A percentile compares a stretch with the other conserved stretches of the same genome.
Evolutionary conservation across 1,140 invertebrate species (phyloP).

Genomic region (Zaprionus inermis): DNA sequence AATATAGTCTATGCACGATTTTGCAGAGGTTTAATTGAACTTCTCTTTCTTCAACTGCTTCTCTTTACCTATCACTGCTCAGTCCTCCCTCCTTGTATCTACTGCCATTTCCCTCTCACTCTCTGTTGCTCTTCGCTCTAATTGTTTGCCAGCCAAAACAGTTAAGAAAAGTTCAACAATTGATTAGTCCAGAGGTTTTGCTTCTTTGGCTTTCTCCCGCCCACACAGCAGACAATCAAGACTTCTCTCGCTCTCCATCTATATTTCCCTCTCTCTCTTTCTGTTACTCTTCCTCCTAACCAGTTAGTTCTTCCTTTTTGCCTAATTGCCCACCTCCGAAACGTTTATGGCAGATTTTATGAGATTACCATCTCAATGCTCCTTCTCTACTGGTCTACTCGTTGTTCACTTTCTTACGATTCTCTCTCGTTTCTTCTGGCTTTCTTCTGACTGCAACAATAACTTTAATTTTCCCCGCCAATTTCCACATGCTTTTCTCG

Average conservation of each 20-base stretch:
- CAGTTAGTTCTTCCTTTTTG: neutral
- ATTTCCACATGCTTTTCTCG: conserved; percentile 31
- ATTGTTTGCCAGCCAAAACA: neutral
- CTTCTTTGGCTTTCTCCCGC: neutral
- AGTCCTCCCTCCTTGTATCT: neutral
- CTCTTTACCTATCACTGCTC: too few relatives aligned
- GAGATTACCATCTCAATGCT: neutral
- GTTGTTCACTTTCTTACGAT: neutral
- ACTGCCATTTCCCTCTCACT: neutral
- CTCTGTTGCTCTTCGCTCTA: neutral
- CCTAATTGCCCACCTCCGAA: neutral
- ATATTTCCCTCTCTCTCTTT: neutral
- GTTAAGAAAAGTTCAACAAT: neutral
- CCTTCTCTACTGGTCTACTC: neutral
- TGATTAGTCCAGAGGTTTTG: neutral
- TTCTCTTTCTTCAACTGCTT: conserved; percentile 20
- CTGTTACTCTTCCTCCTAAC: neutral
- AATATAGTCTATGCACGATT: conserved; percentile 80
- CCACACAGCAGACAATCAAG: neutral
- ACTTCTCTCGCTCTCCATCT: neutral
- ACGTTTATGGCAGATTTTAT: conserved; percentile 13
- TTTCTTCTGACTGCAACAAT: conserved; percentile 53
- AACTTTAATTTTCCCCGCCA: conserved; percentile 55
- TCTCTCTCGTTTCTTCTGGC: conserved; percentile 40
- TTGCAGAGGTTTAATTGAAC: conserved; percentile 65